phyloP scores from a whole-genome alignment of 2,888 invertebrate genomes.

The Lampropteryx suffumata region DNA sequence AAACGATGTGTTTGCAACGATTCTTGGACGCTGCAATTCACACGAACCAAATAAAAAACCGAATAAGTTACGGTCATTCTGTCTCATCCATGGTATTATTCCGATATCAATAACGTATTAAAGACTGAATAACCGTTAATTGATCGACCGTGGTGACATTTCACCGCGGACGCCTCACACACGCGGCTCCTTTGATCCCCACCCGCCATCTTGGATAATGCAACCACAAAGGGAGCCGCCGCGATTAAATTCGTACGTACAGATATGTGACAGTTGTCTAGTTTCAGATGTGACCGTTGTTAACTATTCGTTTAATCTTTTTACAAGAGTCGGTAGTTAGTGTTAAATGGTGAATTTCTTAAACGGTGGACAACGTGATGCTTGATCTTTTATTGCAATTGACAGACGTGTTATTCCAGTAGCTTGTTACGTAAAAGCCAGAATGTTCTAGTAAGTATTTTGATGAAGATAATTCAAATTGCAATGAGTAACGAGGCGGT shows the following conservation, averaged over 20 bases:
- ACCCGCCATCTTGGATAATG: constrained; percentile 56
- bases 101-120: constrained; percentile 73
- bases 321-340: constrained; percentile 46
- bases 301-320: constrained; percentile 40
- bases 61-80: constrained; percentile 60
- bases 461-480: constrained; percentile 22
- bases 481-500: constrained; percentile 12
- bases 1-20: too few relatives aligned
- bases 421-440: constrained; percentile 19
- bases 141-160: constrained; percentile 80
- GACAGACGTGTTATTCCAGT: constrained; percentile 27
- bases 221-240: constrained; percentile 66
- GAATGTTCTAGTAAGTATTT: constrained; percentile 16
- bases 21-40: constrained; percentile 13
- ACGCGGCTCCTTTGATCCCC: constrained; percentile 67
- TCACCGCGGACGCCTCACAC: constrained; percentile 66
- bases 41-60: constrained; percentile 43
- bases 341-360: constrained; percentile 44
- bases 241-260: constrained; percentile 78
- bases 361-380: constrained; percentile 25
- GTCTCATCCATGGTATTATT: constrained; percentile 48
- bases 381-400: constrained; percentile 25
- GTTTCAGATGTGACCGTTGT: constrained; percentile 55
- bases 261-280: constrained; percentile 78
- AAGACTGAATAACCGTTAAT: constrained; percentile 69